A percentile compares a stretch with the other conserved stretches of the same genome.
Conservation (phyloP, 2,797 vertebrate species). For the Alca torda region DNA sequence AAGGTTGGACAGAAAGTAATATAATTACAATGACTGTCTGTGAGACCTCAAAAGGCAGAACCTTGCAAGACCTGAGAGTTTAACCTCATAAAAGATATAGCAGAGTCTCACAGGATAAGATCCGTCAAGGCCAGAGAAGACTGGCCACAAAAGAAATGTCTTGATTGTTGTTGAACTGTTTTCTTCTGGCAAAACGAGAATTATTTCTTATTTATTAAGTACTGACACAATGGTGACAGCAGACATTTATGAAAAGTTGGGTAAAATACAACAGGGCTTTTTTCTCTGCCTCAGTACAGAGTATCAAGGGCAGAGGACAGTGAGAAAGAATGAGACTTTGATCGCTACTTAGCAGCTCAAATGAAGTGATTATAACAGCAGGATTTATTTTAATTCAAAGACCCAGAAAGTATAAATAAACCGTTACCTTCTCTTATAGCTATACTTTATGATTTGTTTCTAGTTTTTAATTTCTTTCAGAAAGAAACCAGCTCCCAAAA, state of each 20-base stretch:
- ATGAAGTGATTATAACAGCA: neutral
- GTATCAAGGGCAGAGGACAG: neutral
- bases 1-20: conserved; percentile 47
- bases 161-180: neutral
- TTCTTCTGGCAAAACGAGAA: neutral
- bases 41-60: conserved; percentile 19
- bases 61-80: neutral
- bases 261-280: neutral
- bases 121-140: neutral
- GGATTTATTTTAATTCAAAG: neutral
- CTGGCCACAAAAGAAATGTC: neutral
- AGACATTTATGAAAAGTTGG: neutral
- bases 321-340: neutral
- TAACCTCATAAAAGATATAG: neutral
- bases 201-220: neutral
- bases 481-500: neutral
- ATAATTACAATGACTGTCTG: conserved; percentile 29
- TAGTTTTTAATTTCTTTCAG: neutral
- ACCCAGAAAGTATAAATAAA: neutral
- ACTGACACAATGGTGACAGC: neutral
- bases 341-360: neutral
- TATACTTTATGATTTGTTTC: neutral
- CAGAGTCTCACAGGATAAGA: neutral
- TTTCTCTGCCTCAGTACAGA: neutral
- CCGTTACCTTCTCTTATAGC: neutral